Percentiles rank a stretch among this genome's conserved stretches.
Evolutionary conservation across 2,797 vertebrate genomes (phyloP).

Genomic region (Hydrolagus colliei): DNA sequence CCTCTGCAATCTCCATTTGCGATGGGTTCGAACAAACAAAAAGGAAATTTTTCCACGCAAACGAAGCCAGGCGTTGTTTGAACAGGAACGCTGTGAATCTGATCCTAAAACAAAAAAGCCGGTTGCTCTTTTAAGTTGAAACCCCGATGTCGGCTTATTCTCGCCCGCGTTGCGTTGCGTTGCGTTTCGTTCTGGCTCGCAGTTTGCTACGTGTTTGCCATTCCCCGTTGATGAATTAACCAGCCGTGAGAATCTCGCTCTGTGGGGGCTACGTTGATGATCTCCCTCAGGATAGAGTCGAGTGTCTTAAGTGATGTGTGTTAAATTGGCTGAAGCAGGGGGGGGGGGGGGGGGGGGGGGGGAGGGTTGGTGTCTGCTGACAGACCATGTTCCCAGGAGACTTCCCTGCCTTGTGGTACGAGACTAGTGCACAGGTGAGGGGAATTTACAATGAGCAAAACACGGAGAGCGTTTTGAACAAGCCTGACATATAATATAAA

Average conservation of each 20-base stretch:
- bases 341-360: neutral
- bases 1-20: neutral
- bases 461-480: neutral
- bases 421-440: neutral
- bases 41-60: neutral
- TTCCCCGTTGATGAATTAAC: neutral
- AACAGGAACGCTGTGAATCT: neutral
- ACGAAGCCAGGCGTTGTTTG: neutral
- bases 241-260: neutral
- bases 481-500: neutral
- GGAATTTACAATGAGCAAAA: neutral
- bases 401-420: neutral
- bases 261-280: too few relatives aligned
- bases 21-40: neutral
- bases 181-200: neutral
- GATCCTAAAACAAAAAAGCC: too few relatives aligned
- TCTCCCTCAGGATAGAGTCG: neutral
- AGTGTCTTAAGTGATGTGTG: neutral
- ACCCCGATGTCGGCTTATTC: neutral
- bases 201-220: neutral
- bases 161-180: neutral
- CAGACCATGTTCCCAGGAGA: neutral
- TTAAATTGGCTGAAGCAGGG: neutral
- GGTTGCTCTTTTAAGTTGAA: neutral
- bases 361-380: neutral